phyloP scores from a whole-genome alignment of 1,140 invertebrate genomes.

The Panulirus ornatus region DNA sequence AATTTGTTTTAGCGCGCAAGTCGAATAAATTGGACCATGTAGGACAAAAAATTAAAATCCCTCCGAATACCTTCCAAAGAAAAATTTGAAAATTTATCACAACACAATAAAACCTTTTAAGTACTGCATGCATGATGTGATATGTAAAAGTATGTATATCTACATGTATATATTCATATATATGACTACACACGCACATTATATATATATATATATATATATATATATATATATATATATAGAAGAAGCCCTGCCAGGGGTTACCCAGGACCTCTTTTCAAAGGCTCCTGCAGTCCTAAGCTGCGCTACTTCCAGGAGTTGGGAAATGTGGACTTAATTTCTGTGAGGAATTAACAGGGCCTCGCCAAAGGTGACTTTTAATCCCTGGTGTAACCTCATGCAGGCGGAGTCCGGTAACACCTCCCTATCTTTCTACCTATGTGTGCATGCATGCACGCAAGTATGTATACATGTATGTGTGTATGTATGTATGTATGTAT shows the following conservation, averaged over 20 bases:
- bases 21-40: background rate
- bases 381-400: no score
- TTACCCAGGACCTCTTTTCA: no score
- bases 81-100: background rate
- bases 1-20: background rate
- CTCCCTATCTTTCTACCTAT: no score
- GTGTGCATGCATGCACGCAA: background rate
- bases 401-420: no score
- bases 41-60: background rate
- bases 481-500: constrained; percentile 8
- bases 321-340: no score
- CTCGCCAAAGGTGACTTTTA: no score
- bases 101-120: background rate
- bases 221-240: background rate
- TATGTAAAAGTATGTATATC: background rate
- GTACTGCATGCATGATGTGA: background rate
- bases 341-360: no score
- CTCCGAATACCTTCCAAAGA: background rate
- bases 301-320: no score
- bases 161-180: background rate
- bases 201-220: background rate
- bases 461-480: background rate
- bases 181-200: no score
- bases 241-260: no score
- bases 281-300: no score